Percentiles rank a stretch among this genome's conserved stretches.
Evolutionary conservation across 2,888 invertebrate species (phyloP).

Genomic region (Boloria euphrosyne): DNA sequence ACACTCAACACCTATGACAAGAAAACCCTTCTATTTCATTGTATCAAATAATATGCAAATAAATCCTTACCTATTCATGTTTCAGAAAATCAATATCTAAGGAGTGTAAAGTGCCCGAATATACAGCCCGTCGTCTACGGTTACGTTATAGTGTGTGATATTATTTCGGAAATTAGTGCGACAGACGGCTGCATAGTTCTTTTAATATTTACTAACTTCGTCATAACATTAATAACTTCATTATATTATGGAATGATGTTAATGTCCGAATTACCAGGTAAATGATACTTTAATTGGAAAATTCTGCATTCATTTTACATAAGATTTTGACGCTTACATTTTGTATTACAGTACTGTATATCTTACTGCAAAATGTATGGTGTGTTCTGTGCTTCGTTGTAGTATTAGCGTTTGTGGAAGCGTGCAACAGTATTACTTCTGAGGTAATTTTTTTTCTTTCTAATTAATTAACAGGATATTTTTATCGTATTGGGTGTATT

Average conservation of each 20-base stretch:
- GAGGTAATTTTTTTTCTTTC: conserved; percentile 1
- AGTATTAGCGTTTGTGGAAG: background rate
- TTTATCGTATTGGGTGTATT: no score
- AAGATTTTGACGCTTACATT: background rate
- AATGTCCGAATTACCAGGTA: background rate
- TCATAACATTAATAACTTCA: background rate
- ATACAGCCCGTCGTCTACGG: background rate
- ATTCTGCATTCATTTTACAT: background rate
- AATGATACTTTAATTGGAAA: background rate
- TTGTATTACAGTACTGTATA: background rate
- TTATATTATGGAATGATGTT: background rate
- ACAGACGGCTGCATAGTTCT: background rate
- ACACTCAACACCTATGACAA: no score
- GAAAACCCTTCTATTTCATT: no score
- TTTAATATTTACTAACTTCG: background rate
- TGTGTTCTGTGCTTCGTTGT: background rate
- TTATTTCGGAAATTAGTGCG: background rate
- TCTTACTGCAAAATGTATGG: conserved; percentile 3
- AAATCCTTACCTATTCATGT: background rate
- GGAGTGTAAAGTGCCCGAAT: background rate
- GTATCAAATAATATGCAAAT: no score
- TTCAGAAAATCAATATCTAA: background rate
- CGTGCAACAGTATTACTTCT: background rate
- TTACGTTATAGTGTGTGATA: background rate
- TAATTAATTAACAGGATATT: background rate